A percentile compares a stretch with the other conserved stretches of the same genome.
phyloP scores from a whole-genome alignment of 2,113 vertebrate species.

The Ceuthmochares aereus region DNA sequence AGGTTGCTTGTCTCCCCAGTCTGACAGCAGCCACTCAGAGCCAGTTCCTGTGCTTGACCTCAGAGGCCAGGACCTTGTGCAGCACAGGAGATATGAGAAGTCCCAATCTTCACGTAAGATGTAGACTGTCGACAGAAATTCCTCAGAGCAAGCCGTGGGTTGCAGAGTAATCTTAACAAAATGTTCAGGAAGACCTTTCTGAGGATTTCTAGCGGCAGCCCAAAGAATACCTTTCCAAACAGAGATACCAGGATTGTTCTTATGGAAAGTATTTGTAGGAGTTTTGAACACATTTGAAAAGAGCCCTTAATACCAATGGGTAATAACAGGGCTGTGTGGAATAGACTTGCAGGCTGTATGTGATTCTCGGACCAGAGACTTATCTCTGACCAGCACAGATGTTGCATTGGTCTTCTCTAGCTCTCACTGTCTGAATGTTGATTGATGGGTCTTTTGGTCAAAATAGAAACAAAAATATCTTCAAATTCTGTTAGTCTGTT shows the following conservation, averaged over 20 bases:
- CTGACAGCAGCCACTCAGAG: not conserved
- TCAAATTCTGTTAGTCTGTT: not conserved
- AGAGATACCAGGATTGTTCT: not conserved
- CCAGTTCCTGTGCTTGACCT: not conserved
- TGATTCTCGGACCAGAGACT: not conserved
- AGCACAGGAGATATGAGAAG: not conserved
- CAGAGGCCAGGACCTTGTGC: not conserved
- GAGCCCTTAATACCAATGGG: not conserved
- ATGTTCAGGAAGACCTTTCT: not conserved
- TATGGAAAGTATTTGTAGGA: not conserved
- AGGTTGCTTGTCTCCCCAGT: not conserved
- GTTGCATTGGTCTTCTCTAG: not conserved
- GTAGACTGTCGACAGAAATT: not conserved
- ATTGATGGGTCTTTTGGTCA: not conserved
- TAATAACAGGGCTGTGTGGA: not conserved
- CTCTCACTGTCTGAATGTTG: not conserved
- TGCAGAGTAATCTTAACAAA: not conserved
- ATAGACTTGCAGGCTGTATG: not conserved
- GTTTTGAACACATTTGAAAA: not conserved
- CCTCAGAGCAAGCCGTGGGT: not conserved
- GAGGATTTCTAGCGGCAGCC: not conserved
- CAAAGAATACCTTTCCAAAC: not conserved
- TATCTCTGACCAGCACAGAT: not conserved
- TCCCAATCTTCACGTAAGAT: not conserved
- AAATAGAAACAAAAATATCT: not conserved